phyloP scores from a whole-genome alignment of 2,797 vertebrate genomes.

The Synaphobranchus kaupii region DNA sequence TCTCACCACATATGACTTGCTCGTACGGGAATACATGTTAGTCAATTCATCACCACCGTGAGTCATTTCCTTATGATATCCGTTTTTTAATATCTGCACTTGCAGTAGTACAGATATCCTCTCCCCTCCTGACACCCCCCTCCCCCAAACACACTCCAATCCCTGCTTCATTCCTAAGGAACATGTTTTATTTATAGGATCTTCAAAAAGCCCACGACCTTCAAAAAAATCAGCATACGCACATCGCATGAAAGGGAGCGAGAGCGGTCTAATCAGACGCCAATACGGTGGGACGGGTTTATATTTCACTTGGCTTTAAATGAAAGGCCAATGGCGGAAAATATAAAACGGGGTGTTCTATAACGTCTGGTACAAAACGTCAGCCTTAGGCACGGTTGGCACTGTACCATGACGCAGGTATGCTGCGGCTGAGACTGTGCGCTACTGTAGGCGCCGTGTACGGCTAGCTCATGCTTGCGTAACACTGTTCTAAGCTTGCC shows the following conservation, averaged over 20 bases:
- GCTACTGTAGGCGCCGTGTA: background rate
- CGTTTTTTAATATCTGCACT: conserved; percentile 18
- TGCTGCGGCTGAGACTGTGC: background rate
- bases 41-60: background rate
- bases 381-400: background rate
- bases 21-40: background rate
- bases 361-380: background rate
- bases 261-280: background rate
- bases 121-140: background rate
- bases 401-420: background rate
- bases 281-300: background rate
- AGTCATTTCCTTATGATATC: conserved; percentile 15
- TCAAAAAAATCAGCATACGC: conserved; percentile 38
- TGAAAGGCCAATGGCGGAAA: background rate
- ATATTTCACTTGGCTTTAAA: background rate
- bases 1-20: background rate
- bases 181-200: conserved; percentile 46
- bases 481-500: background rate
- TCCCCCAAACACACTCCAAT: background rate
- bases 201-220: conserved; percentile 45
- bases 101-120: conserved; percentile 38
- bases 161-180: conserved; percentile 26
- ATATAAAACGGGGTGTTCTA: background rate
- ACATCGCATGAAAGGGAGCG: background rate
- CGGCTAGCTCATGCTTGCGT: background rate